Evolutionary conservation across 1,140 invertebrate species (phyloP), one percentile per base, ranked within the genome.

Genomic region (Cotesia chilonis): DNA sequence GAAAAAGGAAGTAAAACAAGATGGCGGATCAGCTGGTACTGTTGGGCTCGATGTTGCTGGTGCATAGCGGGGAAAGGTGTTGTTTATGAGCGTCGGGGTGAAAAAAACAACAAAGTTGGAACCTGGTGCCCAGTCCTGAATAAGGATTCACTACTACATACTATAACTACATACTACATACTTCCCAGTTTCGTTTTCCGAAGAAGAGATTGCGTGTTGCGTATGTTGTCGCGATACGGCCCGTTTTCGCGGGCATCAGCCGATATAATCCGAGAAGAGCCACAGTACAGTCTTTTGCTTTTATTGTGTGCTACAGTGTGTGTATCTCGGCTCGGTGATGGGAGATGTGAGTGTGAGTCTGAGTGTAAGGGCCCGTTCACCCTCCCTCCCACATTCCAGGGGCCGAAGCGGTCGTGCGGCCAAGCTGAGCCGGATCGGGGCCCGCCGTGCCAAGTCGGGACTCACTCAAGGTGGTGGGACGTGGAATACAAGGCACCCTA

Each of bases 401-500:
- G 63, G 47, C 73, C 75, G 74, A 55, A 60, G 72, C 75, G 74
- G 76, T 77, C 75, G 77, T 72, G 73, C 76, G 77, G 77, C 77
- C 74, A 63, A 69, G 41, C 41, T 10, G 63, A 72, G 41, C 36
- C 54, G 41, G 72, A 73, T 70, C 73, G 70, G 70, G 72, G 72
- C 71, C 73, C 75, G 76, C 74, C 77, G 65, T 71, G 75, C 71
- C 61, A 71, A 70, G 69, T 72, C 61, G 75, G 68, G 64, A 64
- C 68, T 14, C 60, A 61, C 74, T 75, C 65, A 76, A 75, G 72
- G 73, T 66, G 78, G 77, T 77, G 79, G 78, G 80, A 79, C 76
- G 80, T 81, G 79, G 80, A 81, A 81, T 80, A 80, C 82, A 80
- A 81, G 75, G 80, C 79, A 79, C 79, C 81, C 79, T 82, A 84